phyloP scores from a whole-genome alignment of 2,888 invertebrate species.

The Autographa gamma region DNA sequence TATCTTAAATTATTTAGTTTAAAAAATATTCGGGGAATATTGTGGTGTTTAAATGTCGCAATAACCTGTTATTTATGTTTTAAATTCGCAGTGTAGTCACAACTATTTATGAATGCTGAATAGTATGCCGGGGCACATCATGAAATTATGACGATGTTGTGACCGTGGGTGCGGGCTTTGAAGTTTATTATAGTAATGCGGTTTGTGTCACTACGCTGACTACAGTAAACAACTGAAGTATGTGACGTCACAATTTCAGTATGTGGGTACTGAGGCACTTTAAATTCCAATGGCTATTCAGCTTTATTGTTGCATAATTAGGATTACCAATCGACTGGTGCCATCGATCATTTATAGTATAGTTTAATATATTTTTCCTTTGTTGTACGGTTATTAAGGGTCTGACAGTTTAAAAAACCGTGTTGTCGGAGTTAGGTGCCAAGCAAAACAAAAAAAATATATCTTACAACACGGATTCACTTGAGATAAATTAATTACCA shows the following conservation, averaged over 20 bases:
- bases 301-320: background rate
- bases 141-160: slow-evolving; percentile 60
- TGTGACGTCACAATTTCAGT: background rate
- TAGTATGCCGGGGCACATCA: slow-evolving; percentile 57
- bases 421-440: no score
- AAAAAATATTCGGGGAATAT: slow-evolving; percentile 61
- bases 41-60: slow-evolving; percentile 69
- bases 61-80: slow-evolving; percentile 75
- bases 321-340: no score
- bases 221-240: slow-evolving; percentile 11
- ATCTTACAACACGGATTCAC: no score
- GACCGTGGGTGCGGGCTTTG: slow-evolving; percentile 48
- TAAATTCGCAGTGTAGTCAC: slow-evolving; percentile 52
- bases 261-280: no score
- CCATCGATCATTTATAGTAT: no score
- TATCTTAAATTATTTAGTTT: slow-evolving; percentile 60
- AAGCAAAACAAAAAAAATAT: no score
- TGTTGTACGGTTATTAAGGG: no score
- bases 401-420: no score
- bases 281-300: background rate
- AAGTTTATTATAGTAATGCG: slow-evolving; percentile 52
- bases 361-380: no score
- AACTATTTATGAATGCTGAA: slow-evolving; percentile 61
- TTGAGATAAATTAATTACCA: no score
- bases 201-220: slow-evolving; percentile 22